A percentile compares a stretch with the other conserved stretches of the same genome.
These are phyloP conservation scores for Hypotaenidia philippensis DNA, from an alignment of 2,797 vertebrate genomes.

Conservation along the genomic window DNA sequence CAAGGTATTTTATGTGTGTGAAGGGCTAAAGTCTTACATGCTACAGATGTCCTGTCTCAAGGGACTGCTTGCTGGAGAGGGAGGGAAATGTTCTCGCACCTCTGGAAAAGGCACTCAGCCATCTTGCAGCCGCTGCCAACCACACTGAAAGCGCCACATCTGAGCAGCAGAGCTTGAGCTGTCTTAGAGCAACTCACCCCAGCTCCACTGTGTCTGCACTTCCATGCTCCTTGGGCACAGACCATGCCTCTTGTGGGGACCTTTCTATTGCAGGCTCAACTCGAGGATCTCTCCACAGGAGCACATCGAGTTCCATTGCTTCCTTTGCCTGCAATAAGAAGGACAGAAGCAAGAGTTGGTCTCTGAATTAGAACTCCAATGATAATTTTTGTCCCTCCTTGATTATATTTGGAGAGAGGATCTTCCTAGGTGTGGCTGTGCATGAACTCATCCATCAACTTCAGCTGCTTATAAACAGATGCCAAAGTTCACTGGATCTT, in stretches of 20 bases:
- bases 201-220: background rate
- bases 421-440: background rate
- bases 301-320: too few relatives aligned
- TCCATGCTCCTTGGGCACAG: background rate
- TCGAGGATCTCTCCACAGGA: background rate
- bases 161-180: background rate
- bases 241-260: background rate
- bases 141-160: accelerated
- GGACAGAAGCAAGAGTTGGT: background rate
- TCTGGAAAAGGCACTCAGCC: background rate
- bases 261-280: background rate
- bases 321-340: background rate
- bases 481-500: background rate
- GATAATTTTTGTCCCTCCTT: background rate
- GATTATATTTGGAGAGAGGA: background rate
- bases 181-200: background rate
- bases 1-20: background rate
- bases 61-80: background rate
- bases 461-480: background rate
- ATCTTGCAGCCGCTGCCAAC: background rate
- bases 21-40: background rate
- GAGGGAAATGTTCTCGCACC: background rate
- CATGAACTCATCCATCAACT: background rate
- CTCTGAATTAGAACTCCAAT: background rate
- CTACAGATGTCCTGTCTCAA: background rate